Conservation (phyloP, 2,113 vertebrate genomes). For the Sinocyclocheilus anshuiensis region DNA sequence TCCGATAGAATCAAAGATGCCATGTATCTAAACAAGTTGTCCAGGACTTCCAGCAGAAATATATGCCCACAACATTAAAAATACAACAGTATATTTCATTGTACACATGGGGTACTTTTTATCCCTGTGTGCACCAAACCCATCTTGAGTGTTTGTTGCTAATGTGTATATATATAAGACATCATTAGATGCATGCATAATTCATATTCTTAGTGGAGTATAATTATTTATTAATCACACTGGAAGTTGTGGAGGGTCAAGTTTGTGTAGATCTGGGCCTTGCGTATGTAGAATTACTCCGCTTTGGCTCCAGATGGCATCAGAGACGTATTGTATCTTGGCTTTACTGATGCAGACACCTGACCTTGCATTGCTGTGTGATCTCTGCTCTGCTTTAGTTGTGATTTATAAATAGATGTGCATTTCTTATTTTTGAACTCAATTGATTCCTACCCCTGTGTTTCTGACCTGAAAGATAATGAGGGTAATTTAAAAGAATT, state of each 20-base stretch:
- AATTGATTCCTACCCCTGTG: neutral
- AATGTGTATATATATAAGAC: no score
- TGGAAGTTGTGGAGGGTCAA: neutral
- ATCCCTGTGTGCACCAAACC: no score
- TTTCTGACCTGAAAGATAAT: neutral
- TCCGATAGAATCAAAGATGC: no score
- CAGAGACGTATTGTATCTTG: conserved; percentile 19
- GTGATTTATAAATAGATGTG: neutral
- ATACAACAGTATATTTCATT: no score
- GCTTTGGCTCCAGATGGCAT: conserved; percentile 39
- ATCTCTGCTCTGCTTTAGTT: neutral
- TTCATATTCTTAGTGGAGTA: neutral
- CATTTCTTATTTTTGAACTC: neutral
- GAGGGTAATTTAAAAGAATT: neutral
- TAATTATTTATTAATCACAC: neutral
- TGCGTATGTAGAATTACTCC: neutral
- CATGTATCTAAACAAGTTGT: no score
- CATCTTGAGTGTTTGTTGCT: no score
- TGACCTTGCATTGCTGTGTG: neutral
- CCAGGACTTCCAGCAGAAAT: no score
- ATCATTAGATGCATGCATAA: neutral
- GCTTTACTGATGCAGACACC: conserved; percentile 3
- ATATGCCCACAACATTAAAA: no score
- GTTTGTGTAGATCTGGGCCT: neutral
- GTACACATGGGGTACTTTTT: no score